phyloP scores from a whole-genome alignment of 1,140 invertebrate genomes.

The Pantala flavescens region DNA sequence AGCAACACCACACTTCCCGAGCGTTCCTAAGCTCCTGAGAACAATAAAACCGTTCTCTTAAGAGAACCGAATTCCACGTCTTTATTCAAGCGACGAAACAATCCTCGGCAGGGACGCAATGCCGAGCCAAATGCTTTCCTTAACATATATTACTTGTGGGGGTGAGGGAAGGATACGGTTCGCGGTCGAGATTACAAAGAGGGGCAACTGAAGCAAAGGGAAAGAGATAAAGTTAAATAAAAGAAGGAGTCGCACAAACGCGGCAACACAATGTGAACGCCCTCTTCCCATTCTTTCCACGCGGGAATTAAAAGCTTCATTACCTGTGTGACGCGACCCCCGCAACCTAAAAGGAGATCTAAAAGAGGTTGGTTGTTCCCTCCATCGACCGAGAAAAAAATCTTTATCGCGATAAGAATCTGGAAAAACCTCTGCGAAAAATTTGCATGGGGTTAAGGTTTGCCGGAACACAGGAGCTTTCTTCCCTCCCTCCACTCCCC shows the following conservation, averaged over 20 bases:
- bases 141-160: neutral
- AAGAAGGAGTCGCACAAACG: neutral
- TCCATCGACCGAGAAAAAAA: neutral
- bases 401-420: slow-evolving; percentile 3
- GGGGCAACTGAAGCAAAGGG: neutral
- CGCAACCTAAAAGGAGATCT: neutral
- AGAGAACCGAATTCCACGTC: neutral
- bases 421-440: neutral
- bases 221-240: neutral
- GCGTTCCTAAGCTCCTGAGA: neutral
- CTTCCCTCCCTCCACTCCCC: neutral
- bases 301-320: slow-evolving; percentile 2
- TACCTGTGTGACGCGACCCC: neutral
- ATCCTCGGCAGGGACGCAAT: neutral
- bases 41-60: neutral
- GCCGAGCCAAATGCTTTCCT: slow-evolving; percentile 2
- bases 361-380: neutral
- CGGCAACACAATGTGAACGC: neutral
- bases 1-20: too few species aligned
- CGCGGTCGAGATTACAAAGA: neutral
- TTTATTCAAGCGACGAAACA: slow-evolving; percentile 9
- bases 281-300: neutral
- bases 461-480: neutral
- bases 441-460: slow-evolving; percentile 5
- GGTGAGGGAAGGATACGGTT: slow-evolving; percentile 2